phyloP scores from a whole-genome alignment of 2,797 vertebrate species.

The Anguilla anguilla region DNA sequence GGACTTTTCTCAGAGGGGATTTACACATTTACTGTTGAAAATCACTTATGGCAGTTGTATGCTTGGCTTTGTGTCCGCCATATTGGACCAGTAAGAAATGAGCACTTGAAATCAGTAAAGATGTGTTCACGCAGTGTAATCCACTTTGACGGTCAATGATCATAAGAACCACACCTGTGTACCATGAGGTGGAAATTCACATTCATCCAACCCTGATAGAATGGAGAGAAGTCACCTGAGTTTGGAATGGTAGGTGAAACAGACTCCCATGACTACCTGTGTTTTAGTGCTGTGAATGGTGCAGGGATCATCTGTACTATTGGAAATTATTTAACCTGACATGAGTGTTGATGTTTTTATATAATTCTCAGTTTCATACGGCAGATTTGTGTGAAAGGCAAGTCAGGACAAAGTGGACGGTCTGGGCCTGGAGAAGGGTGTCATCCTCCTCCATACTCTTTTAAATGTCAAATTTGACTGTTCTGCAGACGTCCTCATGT shows the following conservation, averaged over 20 bases:
- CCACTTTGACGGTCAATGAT: not conserved
- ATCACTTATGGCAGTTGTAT: not conserved
- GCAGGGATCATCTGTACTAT: not conserved
- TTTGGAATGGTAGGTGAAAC: not conserved
- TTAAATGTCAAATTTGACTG: not conserved
- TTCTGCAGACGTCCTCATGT: conserved; percentile 37
- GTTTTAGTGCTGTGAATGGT: not conserved
- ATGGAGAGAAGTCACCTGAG: not conserved
- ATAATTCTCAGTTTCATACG: not conserved
- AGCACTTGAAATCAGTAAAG: not conserved
- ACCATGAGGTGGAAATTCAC: not conserved
- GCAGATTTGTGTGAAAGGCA: not conserved
- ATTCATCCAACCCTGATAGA: not conserved
- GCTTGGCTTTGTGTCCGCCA: not conserved
- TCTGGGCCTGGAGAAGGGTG: not conserved
- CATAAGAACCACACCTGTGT: not conserved
- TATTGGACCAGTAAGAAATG: not conserved
- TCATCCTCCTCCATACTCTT: not conserved
- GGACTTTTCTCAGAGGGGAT: not conserved
- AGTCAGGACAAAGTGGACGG: not conserved
- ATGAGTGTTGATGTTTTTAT: not conserved
- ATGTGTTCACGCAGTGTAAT: not conserved
- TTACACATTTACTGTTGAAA: not conserved
- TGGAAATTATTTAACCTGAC: not conserved
- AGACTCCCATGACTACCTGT: not conserved